Evolutionary conservation across 2,113 vertebrate species (phyloP).

Genomic region (Pitta sordida): DNA sequence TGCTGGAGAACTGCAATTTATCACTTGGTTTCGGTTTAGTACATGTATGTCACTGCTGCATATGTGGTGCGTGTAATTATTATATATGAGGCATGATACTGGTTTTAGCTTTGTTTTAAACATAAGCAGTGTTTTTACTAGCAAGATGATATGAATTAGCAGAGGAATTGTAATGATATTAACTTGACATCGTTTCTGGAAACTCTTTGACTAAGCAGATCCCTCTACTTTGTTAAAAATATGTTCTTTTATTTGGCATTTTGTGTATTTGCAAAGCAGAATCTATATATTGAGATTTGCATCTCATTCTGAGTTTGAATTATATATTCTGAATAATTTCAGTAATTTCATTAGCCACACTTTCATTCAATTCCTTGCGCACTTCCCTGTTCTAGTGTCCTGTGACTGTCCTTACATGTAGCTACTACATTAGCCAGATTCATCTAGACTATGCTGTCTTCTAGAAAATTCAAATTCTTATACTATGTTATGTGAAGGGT

Average conservation of each 20-base stretch:
- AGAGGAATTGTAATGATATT: neutral
- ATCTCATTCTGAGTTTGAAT: neutral
- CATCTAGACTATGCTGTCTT: neutral
- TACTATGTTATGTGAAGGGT: neutral
- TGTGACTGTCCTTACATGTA: neutral
- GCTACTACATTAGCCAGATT: neutral
- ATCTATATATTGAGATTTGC: neutral
- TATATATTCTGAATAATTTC: neutral
- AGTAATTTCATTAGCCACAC: neutral
- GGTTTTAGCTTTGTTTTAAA: neutral
- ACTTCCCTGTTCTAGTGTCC: neutral
- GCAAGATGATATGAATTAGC: neutral
- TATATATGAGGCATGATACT: neutral
- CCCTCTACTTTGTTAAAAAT: neutral
- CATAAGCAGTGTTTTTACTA: neutral
- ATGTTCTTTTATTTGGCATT: neutral
- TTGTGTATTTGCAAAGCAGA: neutral
- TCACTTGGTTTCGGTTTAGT: constrained; percentile 1
- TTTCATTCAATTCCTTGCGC: neutral
- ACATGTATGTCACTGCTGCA: neutral
- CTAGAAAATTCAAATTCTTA: neutral
- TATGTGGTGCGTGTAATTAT: neutral
- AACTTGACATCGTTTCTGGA: neutral
- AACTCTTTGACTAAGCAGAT: neutral
- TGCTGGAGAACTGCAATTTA: constrained; percentile 37